phyloP scores from a whole-genome alignment of 2,888 invertebrate species.

The Agriopis marginaria region DNA sequence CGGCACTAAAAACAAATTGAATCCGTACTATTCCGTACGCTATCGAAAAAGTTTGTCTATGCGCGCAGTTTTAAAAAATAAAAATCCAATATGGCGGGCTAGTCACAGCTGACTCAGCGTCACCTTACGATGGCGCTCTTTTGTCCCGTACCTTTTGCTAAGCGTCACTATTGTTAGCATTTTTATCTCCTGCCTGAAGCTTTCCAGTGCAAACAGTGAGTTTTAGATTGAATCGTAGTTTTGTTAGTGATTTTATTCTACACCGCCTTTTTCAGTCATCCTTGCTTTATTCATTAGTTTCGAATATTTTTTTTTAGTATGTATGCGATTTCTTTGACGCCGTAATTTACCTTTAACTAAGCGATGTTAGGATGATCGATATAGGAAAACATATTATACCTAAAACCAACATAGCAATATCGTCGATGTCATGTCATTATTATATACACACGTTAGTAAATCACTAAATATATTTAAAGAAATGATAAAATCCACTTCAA shows the following conservation, averaged over 20 bases:
- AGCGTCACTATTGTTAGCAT: conserved; percentile 56
- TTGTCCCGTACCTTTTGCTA: conserved; percentile 61
- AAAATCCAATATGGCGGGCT: conserved; percentile 72
- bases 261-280: conserved; percentile 9
- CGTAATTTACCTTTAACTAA: neutral
- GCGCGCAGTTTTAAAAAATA: conserved; percentile 69
- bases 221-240: conserved; percentile 40
- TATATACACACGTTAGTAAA: too few relatives aligned
- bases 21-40: conserved; percentile 56
- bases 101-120: conserved; percentile 79
- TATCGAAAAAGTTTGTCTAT: conserved; percentile 64
- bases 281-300: neutral
- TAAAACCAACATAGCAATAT: too few relatives aligned
- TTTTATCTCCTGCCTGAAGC: conserved; percentile 57
- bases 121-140: conserved; percentile 66
- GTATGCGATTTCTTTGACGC: neutral
- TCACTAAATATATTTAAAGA: too few relatives aligned
- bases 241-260: conserved; percentile 27
- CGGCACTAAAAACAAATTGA: conserved; percentile 59
- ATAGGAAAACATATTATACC: too few relatives aligned
- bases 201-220: conserved; percentile 49
- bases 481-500: neutral
- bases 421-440: too few relatives aligned
- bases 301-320: neutral
- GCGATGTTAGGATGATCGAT: too few relatives aligned